Evolutionary conservation across 2,113 vertebrate species (phyloP), one percentile per base, ranked within the genome.

Genomic region (Hystrix cristata): DNA sequence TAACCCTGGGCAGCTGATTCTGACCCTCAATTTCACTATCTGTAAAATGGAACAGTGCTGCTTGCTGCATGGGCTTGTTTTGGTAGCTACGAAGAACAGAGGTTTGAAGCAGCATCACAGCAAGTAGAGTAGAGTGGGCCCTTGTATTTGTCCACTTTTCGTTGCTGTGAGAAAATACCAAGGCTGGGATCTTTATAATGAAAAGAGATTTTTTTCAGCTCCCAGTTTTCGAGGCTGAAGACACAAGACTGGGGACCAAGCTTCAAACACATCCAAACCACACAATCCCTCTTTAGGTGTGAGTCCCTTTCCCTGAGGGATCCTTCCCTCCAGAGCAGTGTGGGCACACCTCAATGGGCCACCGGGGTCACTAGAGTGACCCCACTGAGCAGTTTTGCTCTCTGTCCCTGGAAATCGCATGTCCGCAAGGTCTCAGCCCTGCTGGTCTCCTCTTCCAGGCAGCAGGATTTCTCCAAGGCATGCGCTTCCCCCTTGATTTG

Each of bases 341-440:
- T 12, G n/a, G 46, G 31, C 16, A 23, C 0, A 0, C 29, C 3
- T 25, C 27, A 1, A 1, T 3, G 4, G 72, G 29, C 51, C 3
- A 10, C 8, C 72, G 10, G 43, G 2, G 65, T 34, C 12, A 83
- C 1, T 14, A 0, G 0, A 6, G 13, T 2, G 27, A 84, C 10
- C 81, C 83, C n/a, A 65, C 31, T 4, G 53, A 74, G 62, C 62
- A 4, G 3, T 53, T 38, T 64, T 9, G 2, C 59, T 18, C 93
- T 76, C 91, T 31, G 25, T 13, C 53, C 59, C 60, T 74, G 79
- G 55, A 97, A 19, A 43, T 0, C 90, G 10, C 21, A 86, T 14
- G 65, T 84, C n/a, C 29, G 90, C 59, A 2, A 57, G 64, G 29
- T 34, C 11, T 71, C 57, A 53, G 81, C 82, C 76, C 80, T 5